Evolutionary conservation across 2,888 invertebrate genomes (phyloP).

Genomic region (Drosophila cognata): DNA sequence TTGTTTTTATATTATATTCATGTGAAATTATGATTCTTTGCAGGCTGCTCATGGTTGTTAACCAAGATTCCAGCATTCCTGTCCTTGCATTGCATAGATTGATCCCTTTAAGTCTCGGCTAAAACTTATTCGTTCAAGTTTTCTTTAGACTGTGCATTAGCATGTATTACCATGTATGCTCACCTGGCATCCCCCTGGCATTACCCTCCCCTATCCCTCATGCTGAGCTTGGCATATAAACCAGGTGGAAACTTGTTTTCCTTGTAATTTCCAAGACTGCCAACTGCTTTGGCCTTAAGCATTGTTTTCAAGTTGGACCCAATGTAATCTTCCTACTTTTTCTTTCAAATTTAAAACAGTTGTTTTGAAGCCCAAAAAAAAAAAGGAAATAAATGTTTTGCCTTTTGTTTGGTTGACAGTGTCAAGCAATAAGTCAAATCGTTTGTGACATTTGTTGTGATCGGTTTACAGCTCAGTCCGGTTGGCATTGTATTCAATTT

Average conservation of each 20-base stretch:
- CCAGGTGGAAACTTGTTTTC: not conserved
- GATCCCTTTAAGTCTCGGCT: not conserved
- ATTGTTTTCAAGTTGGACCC: too few relatives aligned
- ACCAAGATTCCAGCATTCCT: not conserved
- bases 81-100: not conserved
- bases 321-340: not conserved
- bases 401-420: not conserved
- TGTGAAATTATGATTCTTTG: not conserved
- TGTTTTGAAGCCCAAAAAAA: not conserved
- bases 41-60: not conserved
- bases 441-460: not conserved
- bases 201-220: too few relatives aligned
- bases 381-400: not conserved
- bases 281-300: not conserved
- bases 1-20: not conserved
- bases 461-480: not conserved
- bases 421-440: not conserved
- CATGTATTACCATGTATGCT: not conserved
- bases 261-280: not conserved
- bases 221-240: not conserved
- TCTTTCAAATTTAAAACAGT: not conserved
- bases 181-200: not conserved
- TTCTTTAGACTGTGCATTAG: not conserved
- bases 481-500: slow-evolving; percentile 12
- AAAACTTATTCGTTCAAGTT: not conserved